Evolutionary conservation across 2,797 vertebrate species (phyloP).

Genomic region (Todus mexicanus): DNA sequence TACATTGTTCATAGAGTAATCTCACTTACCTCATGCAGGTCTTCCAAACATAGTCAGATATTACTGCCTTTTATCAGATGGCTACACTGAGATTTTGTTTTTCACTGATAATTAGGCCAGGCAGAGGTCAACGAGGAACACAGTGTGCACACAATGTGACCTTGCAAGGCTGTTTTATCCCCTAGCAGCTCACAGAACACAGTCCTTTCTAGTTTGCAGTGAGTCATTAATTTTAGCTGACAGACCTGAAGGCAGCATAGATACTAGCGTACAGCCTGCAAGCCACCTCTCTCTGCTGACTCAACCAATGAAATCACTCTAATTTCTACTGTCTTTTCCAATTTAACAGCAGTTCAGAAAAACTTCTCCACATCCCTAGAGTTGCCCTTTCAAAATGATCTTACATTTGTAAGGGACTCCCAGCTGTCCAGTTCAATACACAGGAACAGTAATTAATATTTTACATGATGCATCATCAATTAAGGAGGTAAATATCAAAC

Average conservation of each 20-base stretch:
- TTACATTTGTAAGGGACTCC: background rate
- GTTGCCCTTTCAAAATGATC: conserved; percentile 32
- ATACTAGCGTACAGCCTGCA: conserved; percentile 18
- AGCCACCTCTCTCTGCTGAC: conserved; percentile 56
- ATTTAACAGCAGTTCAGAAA: conserved; percentile 45
- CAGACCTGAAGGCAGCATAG: conserved; percentile 61
- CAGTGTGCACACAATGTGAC: background rate
- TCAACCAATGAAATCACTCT: conserved; percentile 55
- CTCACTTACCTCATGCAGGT: background rate
- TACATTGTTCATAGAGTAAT: background rate
- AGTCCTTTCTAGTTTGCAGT: conserved; percentile 51
- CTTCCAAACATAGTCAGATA: background rate
- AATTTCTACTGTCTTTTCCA: conserved; percentile 54
- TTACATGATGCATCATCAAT: background rate
- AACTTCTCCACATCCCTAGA: background rate
- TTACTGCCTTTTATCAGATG: background rate
- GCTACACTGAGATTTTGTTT: background rate
- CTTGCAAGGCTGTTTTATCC: conserved; percentile 54
- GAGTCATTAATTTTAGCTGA: conserved; percentile 67
- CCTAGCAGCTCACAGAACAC: conserved; percentile 16
- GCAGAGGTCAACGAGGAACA: conserved; percentile 35
- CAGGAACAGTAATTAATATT: conserved; percentile 49
- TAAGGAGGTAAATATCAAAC: conserved; percentile 36
- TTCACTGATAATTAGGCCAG: background rate
- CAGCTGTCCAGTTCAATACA: conserved; percentile 3